Percentiles rank a stretch among this genome's conserved stretches.
Evolutionary conservation across 2,797 vertebrate species (phyloP).

Genomic region (Coccyzus lansbergi): DNA sequence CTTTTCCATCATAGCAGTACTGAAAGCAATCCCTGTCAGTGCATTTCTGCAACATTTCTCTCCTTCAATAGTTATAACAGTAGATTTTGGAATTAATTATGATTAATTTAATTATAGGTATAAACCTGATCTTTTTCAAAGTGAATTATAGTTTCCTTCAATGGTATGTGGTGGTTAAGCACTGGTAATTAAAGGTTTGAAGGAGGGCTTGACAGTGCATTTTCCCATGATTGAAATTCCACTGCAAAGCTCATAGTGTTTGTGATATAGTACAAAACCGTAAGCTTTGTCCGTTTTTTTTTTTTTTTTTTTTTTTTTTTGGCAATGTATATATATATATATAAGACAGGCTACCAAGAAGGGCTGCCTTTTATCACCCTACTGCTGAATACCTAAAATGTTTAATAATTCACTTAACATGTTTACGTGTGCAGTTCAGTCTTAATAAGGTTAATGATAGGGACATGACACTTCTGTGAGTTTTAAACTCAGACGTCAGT

Average conservation of each 20-base stretch:
- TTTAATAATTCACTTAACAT: not conserved
- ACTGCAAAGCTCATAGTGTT: slow-evolving; percentile 36
- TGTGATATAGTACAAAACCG: slow-evolving; percentile 40
- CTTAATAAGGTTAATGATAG: not conserved
- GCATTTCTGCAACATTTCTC: slow-evolving; percentile 26
- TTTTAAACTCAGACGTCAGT: not conserved
- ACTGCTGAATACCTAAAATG: not conserved
- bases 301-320: accelerated
- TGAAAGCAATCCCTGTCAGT: not conserved
- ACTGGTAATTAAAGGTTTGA: slow-evolving; percentile 32
- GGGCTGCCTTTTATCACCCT: not conserved
- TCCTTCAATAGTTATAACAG: slow-evolving; percentile 10
- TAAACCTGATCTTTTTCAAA: slow-evolving; percentile 53
- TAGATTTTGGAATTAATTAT: slow-evolving; percentile 63
- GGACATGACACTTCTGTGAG: not conserved
- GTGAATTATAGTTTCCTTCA: slow-evolving; percentile 54
- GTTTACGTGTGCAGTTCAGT: not conserved
- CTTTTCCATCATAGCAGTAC: not conserved
- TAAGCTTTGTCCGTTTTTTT: not conserved
- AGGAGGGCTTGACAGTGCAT: slow-evolving; percentile 17
- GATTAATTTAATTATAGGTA: slow-evolving; percentile 66
- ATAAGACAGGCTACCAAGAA: not conserved
- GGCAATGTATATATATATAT: not conserved
- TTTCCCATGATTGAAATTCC: slow-evolving; percentile 65
- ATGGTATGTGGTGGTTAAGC: slow-evolving; percentile 38